Percentiles rank a stretch among this genome's conserved stretches.
Evolutionary conservation across 2,113 vertebrate genomes (phyloP).

Genomic region (Scomber japonicus): DNA sequence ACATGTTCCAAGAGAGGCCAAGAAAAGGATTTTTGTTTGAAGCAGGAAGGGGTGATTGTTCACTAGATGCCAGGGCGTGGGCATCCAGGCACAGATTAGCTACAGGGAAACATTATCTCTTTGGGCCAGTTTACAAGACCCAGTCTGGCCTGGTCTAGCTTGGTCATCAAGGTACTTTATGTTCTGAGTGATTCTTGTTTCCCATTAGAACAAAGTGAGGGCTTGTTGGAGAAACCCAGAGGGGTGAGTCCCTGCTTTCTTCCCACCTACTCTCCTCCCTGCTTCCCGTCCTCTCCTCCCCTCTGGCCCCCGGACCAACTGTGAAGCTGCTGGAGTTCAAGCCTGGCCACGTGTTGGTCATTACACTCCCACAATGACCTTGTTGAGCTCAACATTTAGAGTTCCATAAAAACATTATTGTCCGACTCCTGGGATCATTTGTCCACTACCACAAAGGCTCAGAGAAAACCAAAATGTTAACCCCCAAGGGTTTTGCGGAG

Average conservation of each 20-base stretch:
- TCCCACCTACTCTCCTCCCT: constrained; percentile 58
- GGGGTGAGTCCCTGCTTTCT: constrained; percentile 76
- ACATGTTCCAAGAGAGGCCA: constrained; percentile 56
- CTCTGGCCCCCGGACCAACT: constrained; percentile 68
- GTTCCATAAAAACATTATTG: constrained; percentile 97
- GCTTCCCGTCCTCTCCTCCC: constrained; percentile 77
- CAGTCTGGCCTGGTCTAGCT: constrained; percentile 82
- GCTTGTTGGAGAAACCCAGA: constrained; percentile 82
- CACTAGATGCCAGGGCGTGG: constrained; percentile 81
- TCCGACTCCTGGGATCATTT: constrained; percentile 89
- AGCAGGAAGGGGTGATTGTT: constrained; percentile 84
- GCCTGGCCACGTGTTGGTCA: constrained; percentile 90
- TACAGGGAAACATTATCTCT: constrained; percentile 90
- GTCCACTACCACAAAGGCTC: constrained; percentile 86
- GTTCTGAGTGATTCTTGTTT: constrained; percentile 84
- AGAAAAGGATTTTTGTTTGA: constrained; percentile 84
- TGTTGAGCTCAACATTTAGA: constrained; percentile 92
- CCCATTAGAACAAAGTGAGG: constrained; percentile 88
- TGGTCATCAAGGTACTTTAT: constrained; percentile 85
- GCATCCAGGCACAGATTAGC: constrained; percentile 87
- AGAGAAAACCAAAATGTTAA: constrained; percentile 89
- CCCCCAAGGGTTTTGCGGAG: constrained; percentile 77
- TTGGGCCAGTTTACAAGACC: constrained; percentile 81
- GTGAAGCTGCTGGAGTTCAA: constrained; percentile 88
- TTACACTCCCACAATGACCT: constrained; percentile 89